These are phyloP conservation scores for Leptopterna dolabrata DNA, from an alignment of 2,888 invertebrate species.

Conservation along the genomic window DNA sequence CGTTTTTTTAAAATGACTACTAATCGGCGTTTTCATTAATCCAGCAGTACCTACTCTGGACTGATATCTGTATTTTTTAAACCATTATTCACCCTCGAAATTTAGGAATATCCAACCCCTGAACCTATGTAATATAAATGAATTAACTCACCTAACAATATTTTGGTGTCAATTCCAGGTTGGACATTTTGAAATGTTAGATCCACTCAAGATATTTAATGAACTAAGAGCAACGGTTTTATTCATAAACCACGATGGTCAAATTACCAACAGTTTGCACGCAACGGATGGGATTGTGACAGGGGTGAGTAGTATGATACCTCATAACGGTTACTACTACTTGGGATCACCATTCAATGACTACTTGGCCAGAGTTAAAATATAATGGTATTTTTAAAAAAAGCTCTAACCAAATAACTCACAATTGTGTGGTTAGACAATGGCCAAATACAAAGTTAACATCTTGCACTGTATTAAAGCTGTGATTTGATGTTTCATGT, in stretches of 20 bases:
- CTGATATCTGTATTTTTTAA: too few relatives aligned
- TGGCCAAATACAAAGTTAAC: background rate
- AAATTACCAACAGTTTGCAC: conserved; percentile 30
- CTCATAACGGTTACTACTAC: conserved; percentile 55
- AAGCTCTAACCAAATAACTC: background rate
- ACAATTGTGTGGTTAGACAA: background rate
- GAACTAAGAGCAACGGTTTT: conserved; percentile 13
- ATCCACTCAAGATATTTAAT: background rate
- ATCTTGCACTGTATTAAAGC: background rate
- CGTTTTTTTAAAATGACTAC: too few relatives aligned
- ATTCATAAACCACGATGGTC: conserved; percentile 43
- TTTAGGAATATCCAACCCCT: background rate
- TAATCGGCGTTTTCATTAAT: too few relatives aligned
- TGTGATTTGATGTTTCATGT: background rate
- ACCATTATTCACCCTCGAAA: too few relatives aligned
- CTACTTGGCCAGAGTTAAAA: conserved; percentile 56
- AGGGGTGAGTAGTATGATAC: conserved; percentile 47
- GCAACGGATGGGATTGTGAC: conserved; percentile 45
- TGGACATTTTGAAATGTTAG: conserved; percentile 73
- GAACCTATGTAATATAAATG: too few relatives aligned
- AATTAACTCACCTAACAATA: background rate
- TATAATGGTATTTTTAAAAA: background rate
- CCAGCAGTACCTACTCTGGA: too few relatives aligned
- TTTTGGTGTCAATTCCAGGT: conserved; percentile 68
- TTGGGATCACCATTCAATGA: conserved; percentile 57